These are phyloP conservation scores for Rhombomys opimus DNA, from an alignment of 2,113 vertebrate genomes.

Conservation along the genomic window DNA sequence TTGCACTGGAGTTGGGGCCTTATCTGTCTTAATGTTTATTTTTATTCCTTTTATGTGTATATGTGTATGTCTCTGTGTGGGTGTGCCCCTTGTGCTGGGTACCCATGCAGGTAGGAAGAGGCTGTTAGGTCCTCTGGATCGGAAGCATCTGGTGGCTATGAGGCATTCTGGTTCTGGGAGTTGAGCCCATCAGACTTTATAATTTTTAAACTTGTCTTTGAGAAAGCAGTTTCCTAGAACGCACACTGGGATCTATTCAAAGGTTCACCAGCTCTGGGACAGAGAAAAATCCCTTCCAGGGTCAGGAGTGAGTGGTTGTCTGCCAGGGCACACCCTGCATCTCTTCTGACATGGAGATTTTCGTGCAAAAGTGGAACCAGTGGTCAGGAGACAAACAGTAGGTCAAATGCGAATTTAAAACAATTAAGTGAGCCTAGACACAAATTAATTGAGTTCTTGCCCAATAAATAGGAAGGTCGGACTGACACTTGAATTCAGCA, in stretches of 20 bases:
- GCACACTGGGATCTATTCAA: slow-evolving; percentile 62
- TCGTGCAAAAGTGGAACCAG: slow-evolving; percentile 77
- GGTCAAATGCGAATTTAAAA: slow-evolving; percentile 84
- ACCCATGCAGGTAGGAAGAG: not conserved
- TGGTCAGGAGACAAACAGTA: slow-evolving; percentile 83
- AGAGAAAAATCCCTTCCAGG: slow-evolving; percentile 76
- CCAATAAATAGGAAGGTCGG: slow-evolving; percentile 79
- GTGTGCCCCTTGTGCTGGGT: not conserved
- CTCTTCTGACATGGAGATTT: slow-evolving; percentile 81
- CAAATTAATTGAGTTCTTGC: slow-evolving; percentile 86
- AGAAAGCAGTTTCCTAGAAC: slow-evolving; percentile 63
- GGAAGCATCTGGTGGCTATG: no score
- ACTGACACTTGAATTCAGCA: slow-evolving; percentile 76
- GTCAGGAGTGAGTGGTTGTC: slow-evolving; percentile 62
- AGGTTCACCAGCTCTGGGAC: slow-evolving; percentile 74
- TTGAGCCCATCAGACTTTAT: not conserved
- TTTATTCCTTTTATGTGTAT: not conserved
- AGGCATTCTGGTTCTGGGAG: not conserved
- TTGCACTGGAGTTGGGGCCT: not conserved
- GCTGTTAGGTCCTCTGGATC: not conserved
- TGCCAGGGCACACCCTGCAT: slow-evolving; percentile 70
- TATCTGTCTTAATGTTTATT: not conserved
- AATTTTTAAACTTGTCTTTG: not conserved
- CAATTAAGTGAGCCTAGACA: slow-evolving; percentile 84
- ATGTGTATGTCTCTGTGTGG: not conserved